phyloP scores from a whole-genome alignment of 2,888 invertebrate genomes.

The Ectemnius cavifrons region DNA sequence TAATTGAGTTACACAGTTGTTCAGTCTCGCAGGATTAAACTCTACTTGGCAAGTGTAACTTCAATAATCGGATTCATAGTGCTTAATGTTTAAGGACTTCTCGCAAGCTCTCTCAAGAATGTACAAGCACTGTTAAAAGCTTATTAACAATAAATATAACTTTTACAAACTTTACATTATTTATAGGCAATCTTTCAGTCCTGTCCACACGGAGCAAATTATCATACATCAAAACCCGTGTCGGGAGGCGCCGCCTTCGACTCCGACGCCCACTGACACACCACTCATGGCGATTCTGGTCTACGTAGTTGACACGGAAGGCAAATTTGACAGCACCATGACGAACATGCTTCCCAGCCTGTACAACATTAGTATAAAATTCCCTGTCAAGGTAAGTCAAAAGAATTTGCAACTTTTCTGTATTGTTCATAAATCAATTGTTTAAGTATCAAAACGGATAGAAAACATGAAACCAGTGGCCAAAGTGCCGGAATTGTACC shows the following conservation, averaged over 20 bases:
- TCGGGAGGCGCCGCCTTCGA: constrained; percentile 39
- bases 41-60: too few relatives aligned
- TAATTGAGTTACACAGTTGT: too few relatives aligned
- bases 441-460: neutral
- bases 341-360: constrained; percentile 71
- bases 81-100: too few relatives aligned
- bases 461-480: too few relatives aligned
- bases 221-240: constrained; percentile 70
- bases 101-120: too few relatives aligned
- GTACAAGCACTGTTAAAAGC: too few relatives aligned
- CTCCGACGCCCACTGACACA: constrained; percentile 57
- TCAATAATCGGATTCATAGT: too few relatives aligned
- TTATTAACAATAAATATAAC: neutral
- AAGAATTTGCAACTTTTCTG: too few relatives aligned
- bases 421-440: neutral
- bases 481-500: too few relatives aligned
- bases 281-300: constrained; percentile 64
- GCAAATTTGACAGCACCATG: constrained; percentile 67
- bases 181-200: constrained; percentile 56
- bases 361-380: constrained; percentile 60
- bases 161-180: too few relatives aligned
- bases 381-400: constrained; percentile 69
- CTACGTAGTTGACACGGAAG: constrained; percentile 70
- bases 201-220: constrained; percentile 64
- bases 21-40: too few relatives aligned